These are phyloP conservation scores for Peromyscus melanophrys DNA, from an alignment of 2,797 vertebrate species.

Conservation along the genomic window DNA sequence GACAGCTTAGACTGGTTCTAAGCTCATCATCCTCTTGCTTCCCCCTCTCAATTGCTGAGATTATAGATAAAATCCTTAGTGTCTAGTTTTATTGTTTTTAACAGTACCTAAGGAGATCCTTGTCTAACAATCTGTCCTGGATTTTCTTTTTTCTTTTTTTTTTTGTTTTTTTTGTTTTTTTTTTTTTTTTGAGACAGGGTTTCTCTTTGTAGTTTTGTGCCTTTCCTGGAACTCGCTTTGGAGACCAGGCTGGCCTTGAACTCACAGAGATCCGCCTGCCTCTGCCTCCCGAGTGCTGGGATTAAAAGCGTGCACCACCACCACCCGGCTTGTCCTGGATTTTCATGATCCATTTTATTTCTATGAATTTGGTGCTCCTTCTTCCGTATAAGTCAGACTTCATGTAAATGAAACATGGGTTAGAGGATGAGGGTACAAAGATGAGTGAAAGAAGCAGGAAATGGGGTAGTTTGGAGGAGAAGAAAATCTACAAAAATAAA, in stretches of 20 bases:
- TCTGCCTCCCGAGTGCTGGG: too few relatives aligned
- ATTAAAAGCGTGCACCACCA: too few relatives aligned
- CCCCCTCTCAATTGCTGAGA: background rate
- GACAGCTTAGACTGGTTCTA: too few relatives aligned
- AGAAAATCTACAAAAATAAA: background rate
- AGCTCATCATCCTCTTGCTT: background rate
- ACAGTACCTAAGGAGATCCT: background rate
- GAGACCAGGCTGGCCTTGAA: too few relatives aligned
- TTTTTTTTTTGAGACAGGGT: too few relatives aligned
- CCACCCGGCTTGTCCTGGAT: background rate
- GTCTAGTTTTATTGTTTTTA: background rate
- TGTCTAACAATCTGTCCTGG: background rate
- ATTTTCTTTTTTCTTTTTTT: background rate
- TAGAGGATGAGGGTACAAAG: background rate
- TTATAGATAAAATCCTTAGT: background rate
- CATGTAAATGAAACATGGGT: background rate
- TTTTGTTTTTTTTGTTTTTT: too few relatives aligned
- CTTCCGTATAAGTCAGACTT: background rate
- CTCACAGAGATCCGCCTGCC: too few relatives aligned
- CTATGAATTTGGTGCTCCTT: background rate
- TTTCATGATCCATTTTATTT: background rate
- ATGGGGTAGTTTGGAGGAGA: background rate
- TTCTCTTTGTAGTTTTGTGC: too few relatives aligned
- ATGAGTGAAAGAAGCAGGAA: background rate
- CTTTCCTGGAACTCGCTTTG: too few relatives aligned